Evolutionary conservation across 2,113 vertebrate species (phyloP).

Genomic region (Laticauda colubrina): DNA sequence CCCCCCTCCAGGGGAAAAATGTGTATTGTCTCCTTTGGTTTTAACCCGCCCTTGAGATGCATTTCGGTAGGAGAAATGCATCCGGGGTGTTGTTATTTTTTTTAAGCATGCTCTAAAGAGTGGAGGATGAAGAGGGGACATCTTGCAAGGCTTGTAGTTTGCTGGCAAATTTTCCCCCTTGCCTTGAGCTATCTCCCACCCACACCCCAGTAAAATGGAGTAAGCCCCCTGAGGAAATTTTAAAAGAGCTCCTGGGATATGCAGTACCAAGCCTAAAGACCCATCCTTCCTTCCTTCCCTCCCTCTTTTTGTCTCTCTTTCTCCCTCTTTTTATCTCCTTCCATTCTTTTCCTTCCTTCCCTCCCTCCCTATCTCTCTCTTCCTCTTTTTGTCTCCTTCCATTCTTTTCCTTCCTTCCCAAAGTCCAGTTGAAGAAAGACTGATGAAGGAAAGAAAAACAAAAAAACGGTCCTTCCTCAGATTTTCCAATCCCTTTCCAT

Average conservation of each 20-base stretch:
- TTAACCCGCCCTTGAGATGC: neutral
- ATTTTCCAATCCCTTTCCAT: neutral
- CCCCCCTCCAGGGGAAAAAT: no score
- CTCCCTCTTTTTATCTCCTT: no score
- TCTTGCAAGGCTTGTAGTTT: neutral
- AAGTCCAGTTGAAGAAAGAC: neutral
- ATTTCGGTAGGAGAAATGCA: neutral
- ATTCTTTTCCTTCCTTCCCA: no score
- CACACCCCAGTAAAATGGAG: neutral
- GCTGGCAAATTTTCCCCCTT: neutral
- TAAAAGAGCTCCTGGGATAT: no score
- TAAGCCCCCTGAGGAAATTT: neutral
- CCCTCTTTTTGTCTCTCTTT: no score
- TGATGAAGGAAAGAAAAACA: no score
- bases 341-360: no score
- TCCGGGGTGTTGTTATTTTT: neutral
- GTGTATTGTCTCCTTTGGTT: neutral
- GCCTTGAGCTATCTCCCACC: no score
- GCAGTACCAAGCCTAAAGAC: neutral
- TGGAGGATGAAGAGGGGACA: fast-evolving
- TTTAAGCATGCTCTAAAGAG: neutral
- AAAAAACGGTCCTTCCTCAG: fast-evolving
- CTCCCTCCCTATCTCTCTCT: no score
- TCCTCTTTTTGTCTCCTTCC: no score
- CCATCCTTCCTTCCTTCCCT: neutral